Percentiles rank a stretch among this genome's conserved stretches.
phyloP scores from a whole-genome alignment of 1,140 invertebrate genomes.

The Akabosia matsudoensis region DNA sequence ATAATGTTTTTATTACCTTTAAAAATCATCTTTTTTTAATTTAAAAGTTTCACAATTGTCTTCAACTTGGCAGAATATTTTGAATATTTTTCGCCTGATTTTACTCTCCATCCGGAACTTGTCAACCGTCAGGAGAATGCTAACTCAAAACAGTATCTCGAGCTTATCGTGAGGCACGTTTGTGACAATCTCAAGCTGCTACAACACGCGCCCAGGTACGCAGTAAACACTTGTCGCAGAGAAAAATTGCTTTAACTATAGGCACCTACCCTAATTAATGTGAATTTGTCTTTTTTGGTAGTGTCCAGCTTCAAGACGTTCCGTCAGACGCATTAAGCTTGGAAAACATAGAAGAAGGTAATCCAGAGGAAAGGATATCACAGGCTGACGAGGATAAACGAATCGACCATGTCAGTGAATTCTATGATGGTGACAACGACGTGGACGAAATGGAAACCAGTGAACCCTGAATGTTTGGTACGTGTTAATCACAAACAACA shows the following conservation, averaged over 20 bases:
- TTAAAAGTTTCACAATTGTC: not conserved
- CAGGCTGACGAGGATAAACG: conserved; percentile 78
- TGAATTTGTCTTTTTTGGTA: conserved; percentile 45
- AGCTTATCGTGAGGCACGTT: conserved; percentile 78
- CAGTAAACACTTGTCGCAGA: not conserved
- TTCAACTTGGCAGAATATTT: conserved; percentile 67
- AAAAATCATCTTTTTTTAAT: not conserved
- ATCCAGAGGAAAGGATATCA: conserved; percentile 76
- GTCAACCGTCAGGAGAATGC: conserved; percentile 80
- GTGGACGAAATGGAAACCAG: conserved; percentile 51
- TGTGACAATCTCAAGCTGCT: conserved; percentile 85
- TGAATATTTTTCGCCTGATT: conserved; percentile 94
- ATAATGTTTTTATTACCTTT: not conserved
- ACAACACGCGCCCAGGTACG: conserved; percentile 70
- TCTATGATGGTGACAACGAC: conserved; percentile 79
- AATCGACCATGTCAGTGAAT: conserved; percentile 85
- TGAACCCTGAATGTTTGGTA: too few species aligned
- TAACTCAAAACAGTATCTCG: conserved; percentile 87
- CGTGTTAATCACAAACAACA: too few species aligned
- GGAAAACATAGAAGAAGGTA: conserved; percentile 61
- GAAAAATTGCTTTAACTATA: not conserved
- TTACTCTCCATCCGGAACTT: conserved; percentile 86
- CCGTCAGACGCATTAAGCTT: conserved; percentile 64
- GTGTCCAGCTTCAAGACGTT: conserved; percentile 89
- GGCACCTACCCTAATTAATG: too few species aligned